Conservation (phyloP, 2,797 vertebrate species). For the Sorex maritimensis region DNA sequence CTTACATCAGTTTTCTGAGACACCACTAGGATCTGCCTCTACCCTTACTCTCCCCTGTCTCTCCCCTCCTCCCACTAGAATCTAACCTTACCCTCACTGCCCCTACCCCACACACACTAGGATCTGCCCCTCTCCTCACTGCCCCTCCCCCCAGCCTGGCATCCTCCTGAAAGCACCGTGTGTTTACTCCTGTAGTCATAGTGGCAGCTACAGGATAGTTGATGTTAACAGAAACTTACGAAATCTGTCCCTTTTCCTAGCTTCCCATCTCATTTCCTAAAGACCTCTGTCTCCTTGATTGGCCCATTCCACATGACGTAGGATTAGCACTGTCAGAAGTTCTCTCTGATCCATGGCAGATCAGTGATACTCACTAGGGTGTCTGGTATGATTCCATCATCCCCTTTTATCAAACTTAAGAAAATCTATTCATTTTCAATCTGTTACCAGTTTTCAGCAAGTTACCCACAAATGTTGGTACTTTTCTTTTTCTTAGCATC, state of each 20-base stretch:
- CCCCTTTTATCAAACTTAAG: neutral
- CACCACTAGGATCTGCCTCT: neutral
- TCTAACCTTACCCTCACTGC: too few species aligned
- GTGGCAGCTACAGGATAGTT: too few species aligned
- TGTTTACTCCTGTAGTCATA: neutral
- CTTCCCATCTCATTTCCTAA: neutral
- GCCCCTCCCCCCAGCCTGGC: neutral
- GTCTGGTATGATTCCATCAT: neutral
- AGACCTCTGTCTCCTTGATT: neutral
- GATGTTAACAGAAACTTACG: neutral
- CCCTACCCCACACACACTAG: too few species aligned
- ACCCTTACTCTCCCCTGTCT: neutral
- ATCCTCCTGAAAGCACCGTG: too few species aligned
- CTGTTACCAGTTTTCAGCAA: neutral
- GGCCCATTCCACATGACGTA: neutral
- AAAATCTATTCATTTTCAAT: neutral
- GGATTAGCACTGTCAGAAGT: too few species aligned
- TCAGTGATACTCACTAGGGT: neutral
- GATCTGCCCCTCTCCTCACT: too few species aligned
- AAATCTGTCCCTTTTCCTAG: neutral
- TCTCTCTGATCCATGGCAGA: neutral
- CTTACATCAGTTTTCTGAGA: neutral
- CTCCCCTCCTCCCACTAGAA: too few species aligned
- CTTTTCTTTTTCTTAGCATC: neutral
- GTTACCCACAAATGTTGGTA: neutral